Base-by-base conservation (phyloP, 2,113 vertebrate species). In the Pelusios castaneus region DNA sequence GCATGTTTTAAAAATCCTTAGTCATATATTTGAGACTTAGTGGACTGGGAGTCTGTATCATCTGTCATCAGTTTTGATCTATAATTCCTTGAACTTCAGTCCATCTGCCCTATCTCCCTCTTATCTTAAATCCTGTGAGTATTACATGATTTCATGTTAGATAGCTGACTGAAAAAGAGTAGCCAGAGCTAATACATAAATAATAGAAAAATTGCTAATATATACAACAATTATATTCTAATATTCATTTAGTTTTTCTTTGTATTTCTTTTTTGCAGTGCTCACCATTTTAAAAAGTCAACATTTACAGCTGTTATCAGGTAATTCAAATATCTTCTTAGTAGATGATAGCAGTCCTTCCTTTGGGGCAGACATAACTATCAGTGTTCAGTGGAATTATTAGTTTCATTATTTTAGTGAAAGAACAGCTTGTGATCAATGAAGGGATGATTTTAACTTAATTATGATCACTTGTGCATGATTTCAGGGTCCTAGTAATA, bases 41-140 rank as follows among this genome's bases (percentile, higher is more conserved):
- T 11, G 24, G 38, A 24, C 21, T 45, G 87, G 21, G 75, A 55
- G 10, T 29, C 67, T 24, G 5, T 75, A 22, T 93, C 82, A 78
- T 5, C 1, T 1, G 1, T 82, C 86, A 80, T 73, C 21, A 6
- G 25, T 85, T 43, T 43, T 75, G 43, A 43, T 43, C 41, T 75
- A 4, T 75, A 43, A 73, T 43, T 63, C 13, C 60, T n/a, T 63
- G 21, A 43, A 21, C 38, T 41, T 63, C 70, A 25, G 38, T 70
- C 0, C 75, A 29, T 84, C 88, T 91, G 5, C 10, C 8, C 67
- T 88, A 6, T 8, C 0, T 0, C 41, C 12, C 14, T 80, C 8
- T 82, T 24, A 77, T 41, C 92, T 84, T 80, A 84, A 38, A 58
- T 85, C 90, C 5, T 2, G 0, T 51, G 27, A 80, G 8, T 90